Evolutionary conservation across 2,888 invertebrate genomes (phyloP).

Genomic region (Drosophila suboccidentalis): DNA sequence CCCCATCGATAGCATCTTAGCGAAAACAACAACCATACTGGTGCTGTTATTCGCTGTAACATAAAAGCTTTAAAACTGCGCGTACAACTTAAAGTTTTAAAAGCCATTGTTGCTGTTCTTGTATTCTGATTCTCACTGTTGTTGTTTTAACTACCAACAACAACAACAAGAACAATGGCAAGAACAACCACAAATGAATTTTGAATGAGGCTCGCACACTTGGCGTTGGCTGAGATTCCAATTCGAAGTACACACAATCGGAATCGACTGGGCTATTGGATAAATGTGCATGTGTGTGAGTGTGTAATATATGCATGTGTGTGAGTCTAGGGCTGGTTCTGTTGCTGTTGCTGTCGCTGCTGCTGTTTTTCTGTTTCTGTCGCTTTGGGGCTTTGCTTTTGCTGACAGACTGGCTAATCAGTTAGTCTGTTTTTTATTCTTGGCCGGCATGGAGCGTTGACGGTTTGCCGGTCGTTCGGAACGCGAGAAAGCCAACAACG

Average conservation of each 20-base stretch:
- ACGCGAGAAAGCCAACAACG: conserved; percentile 32
- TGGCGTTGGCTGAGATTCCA: conserved; percentile 49
- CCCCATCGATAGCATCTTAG: not conserved
- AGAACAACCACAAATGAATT: conserved; percentile 31
- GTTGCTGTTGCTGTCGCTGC: conserved; percentile 14
- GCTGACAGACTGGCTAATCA: conserved; percentile 71
- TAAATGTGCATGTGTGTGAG: not conserved
- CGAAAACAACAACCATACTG: not conserved
- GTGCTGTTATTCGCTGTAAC: conserved; percentile 14
- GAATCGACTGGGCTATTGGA: conserved; percentile 28
- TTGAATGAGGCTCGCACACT: conserved; percentile 38
- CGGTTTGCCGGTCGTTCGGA: conserved; percentile 41
- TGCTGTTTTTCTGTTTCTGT: conserved; percentile 12
- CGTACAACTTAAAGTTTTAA: conserved; percentile 46
- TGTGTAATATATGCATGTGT: not conserved
- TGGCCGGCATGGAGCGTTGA: conserved; percentile 73
- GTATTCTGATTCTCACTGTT: conserved; percentile 11
- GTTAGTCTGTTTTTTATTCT: conserved; percentile 79
- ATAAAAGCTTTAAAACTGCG: conserved; percentile 51
- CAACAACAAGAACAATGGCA: conserved; percentile 2
- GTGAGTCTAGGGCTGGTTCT: conserved; percentile 27
- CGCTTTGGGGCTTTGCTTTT: conserved; percentile 39
- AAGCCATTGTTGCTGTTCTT: conserved; percentile 22
- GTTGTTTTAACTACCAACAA: conserved; percentile 26
- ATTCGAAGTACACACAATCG: conserved; percentile 25